Base-by-base conservation (phyloP, 2,888 invertebrate genomes). In the Cacoxenus indagator region DNA sequence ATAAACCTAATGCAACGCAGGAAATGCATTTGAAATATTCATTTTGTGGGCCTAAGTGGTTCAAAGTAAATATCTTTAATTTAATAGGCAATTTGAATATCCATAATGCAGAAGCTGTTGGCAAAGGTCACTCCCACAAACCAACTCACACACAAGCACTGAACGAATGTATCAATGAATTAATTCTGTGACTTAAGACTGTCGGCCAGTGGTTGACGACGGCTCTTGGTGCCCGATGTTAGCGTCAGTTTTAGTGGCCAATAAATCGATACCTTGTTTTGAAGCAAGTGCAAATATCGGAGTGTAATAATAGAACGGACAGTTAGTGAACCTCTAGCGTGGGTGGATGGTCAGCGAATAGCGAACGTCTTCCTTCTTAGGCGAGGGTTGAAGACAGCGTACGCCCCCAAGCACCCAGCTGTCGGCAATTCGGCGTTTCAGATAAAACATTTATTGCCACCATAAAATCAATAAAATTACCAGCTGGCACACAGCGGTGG, bases 401-500 rank as follows among this genome's bases (percentile, higher is more conserved):
- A 79, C n/a, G n/a, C n/a, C n/a, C 72, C 82, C 79, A 75, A 76
- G 72, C 78, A 81, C 79, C 72, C 83, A 83, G 83, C 80, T 80
- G 80, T 70, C 69, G 72, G 78, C 78, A 76, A 81, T 83, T 83
- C 82, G 83, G 72, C 80, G 75, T 76, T 11, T 73, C 73, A 81
- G 83, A 81, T 81, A 81, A 81, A 81, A 79, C 82, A 81, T 81
- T 81, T 83, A 81, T 81, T 80, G 80, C 76, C 72, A 76, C 75
- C 82, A 79, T 83, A 81, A 83, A 81, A 81, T 48, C 59, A 46
- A 27, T 61, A 61, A 59, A 48, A 61, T 48, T 67, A 59, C 27
- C 46, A 61, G 26, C 54, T 43, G 8, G 14, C 22, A 17, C 11
- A 31, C 31, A 37, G 26, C 64, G 31, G n/a, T 62, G 4, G 54